Base-by-base conservation (phyloP, 2,888 invertebrate genomes). In the Ichneumoninae sp. region DNA sequence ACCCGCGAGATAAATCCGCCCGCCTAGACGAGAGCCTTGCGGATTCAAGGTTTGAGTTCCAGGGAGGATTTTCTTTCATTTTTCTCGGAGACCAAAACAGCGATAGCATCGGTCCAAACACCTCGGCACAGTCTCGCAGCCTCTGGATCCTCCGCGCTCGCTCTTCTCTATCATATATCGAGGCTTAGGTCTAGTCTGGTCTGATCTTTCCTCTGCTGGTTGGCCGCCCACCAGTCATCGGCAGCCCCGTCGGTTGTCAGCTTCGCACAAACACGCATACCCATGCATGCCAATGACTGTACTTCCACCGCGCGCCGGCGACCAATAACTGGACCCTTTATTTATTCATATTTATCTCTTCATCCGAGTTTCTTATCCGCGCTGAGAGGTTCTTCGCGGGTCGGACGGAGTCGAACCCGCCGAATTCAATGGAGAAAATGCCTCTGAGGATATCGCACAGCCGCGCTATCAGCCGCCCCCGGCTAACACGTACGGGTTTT, bases 301-400 rank as follows among this genome's bases (percentile, higher is more conserved):
- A 8, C 33, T 36, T 19, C 8, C 33, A 7, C n/a, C 16, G 8
- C n/a, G 1, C 50, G 13, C 22, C 6, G 36, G 5, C 10, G 33
- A 65, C 74, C 74, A 65, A 75, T 75, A 13, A 22, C 74, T 75
- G 74, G 16, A 50, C 19, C 22, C 13, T 50, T 78, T 50, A n/a
- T 70, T 10, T 36, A 52, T 72, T 72, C 69, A 52, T 84, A 66
- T 57, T 68, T 75, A 75, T 76, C 66, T 77, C 22, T 68, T 66
- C 52, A 85, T 77, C 80, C 85, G 68, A 82, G 80, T 60, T 68
- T 74, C 82, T 85, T 62, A 74, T 85, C 82, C 65, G 68, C 33
- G 44, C 44, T 47, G 84, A 26, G 68, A 71, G 79, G 70, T 50
- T 52, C 71, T 77, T 70, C 30, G 62, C 52, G 26, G 52, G 30